These are phyloP conservation scores for Ovis aries DNA, from an alignment of 2,113 vertebrate species.

Conservation along the genomic window ARS-UI_Ramb_v3.0 NC_056067.1:49647001-49647500, in stretches of 20 bases:
- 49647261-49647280: neutral
- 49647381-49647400: neutral
- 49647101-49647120: conserved; percentile 71
- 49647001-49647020: conserved; percentile 61
- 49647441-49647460: neutral
- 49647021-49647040: conserved; percentile 66
- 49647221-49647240: neutral
- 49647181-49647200: conserved; percentile 6
- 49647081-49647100: conserved; percentile 76
- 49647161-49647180: conserved; percentile 72
- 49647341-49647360: neutral
- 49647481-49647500: neutral
- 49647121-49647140: conserved; percentile 40
- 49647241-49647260: neutral
- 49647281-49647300: neutral
- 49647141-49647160: conserved; percentile 61
- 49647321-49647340: neutral
- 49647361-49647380: neutral
- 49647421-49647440: neutral
- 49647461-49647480: neutral
- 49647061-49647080: conserved; percentile 68
- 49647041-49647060: conserved; percentile 61
- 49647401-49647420: neutral
- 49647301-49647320: neutral
- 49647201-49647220: neutral